A percentile compares a stretch with the other conserved stretches of the same genome.
Evolutionary conservation across 2,113 vertebrate genomes (phyloP).

Genomic region (Lasiurus cinereus): DNA sequence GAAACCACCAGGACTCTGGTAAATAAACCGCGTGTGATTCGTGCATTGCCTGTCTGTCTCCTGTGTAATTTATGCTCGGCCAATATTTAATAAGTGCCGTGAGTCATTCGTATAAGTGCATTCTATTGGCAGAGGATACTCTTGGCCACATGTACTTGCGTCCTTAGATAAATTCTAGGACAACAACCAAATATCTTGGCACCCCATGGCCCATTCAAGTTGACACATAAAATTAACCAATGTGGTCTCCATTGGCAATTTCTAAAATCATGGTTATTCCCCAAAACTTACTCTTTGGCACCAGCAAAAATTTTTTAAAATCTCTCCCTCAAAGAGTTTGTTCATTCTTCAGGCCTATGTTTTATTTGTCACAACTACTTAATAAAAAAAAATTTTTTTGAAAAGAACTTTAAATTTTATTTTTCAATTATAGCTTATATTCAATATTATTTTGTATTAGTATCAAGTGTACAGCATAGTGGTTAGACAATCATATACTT

Average conservation of each 20-base stretch:
- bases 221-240: background rate
- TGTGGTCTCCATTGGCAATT: background rate
- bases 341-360: background rate
- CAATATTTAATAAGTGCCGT: too few relatives aligned
- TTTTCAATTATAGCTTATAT: background rate
- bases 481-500: too few relatives aligned
- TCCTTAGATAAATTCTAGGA: too few relatives aligned
- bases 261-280: background rate
- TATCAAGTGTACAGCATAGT: too few relatives aligned
- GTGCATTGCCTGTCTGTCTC: too few relatives aligned
- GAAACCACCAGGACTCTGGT: too few relatives aligned
- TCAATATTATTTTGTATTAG: too few relatives aligned
- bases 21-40: too few relatives aligned
- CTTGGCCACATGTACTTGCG: too few relatives aligned
- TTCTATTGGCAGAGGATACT: too few relatives aligned
- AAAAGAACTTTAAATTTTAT: background rate
- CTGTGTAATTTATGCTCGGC: too few relatives aligned
- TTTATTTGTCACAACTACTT: background rate
- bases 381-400: background rate
- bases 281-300: background rate
- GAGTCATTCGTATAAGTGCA: too few relatives aligned
- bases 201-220: background rate
- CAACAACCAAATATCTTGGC: background rate
- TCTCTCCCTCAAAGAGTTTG: background rate
- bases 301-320: background rate